phyloP scores from a whole-genome alignment of 2,888 invertebrate genomes.

The Mactromeris polynyma region DNA sequence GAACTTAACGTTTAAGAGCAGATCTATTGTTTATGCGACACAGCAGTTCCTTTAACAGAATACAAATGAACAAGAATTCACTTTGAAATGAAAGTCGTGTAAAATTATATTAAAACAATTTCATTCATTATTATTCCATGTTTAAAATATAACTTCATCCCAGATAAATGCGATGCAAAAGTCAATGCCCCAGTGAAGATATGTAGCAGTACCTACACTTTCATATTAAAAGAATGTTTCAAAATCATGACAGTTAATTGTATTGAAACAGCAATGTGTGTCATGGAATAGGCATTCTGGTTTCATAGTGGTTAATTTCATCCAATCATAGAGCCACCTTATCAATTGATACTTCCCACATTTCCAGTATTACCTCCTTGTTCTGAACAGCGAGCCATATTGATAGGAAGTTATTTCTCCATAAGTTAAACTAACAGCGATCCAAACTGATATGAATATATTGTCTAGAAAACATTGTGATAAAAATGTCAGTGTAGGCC shows the following conservation, averaged over 20 bases:
- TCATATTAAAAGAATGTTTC: not conserved
- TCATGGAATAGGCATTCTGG: too few relatives aligned
- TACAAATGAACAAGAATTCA: slow-evolving; percentile 4
- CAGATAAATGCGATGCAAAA: not conserved
- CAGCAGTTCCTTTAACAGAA: not conserved
- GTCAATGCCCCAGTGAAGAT: not conserved
- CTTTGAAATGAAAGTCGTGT: not conserved
- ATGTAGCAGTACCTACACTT: not conserved
- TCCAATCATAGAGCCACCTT: too few relatives aligned
- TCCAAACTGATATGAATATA: not conserved
- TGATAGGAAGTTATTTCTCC: too few relatives aligned
- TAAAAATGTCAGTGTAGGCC: not conserved
- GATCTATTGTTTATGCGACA: not conserved
- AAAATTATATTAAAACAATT: not conserved
- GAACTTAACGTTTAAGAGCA: not conserved
- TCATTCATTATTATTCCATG: not conserved
- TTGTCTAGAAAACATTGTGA: not conserved
- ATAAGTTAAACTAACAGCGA: not conserved
- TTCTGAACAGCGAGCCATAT: too few relatives aligned
- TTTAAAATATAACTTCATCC: not conserved
- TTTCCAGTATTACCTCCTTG: too few relatives aligned
- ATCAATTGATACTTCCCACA: too few relatives aligned
- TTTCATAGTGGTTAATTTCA: too few relatives aligned
- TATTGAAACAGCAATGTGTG: too few relatives aligned
- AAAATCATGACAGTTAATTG: too few relatives aligned